These are phyloP conservation scores for Sebastes cheni DNA, from an alignment of 2,797 vertebrate species.

Conservation along the genomic window DNA sequence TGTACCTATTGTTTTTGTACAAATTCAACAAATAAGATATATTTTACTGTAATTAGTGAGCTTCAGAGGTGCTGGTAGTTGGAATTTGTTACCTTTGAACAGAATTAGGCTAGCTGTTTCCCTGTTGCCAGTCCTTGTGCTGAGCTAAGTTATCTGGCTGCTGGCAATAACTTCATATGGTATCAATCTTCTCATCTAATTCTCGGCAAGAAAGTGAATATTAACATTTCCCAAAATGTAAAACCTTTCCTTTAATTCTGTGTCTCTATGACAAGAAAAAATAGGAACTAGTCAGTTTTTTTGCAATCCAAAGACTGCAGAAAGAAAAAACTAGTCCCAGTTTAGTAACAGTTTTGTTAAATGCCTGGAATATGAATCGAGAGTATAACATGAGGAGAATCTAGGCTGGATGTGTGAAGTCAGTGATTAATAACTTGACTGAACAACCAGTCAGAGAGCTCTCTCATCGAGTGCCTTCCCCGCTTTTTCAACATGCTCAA, in stretches of 20 bases:
- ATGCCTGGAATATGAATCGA: not conserved
- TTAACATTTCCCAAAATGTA: no score
- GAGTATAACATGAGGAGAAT: not conserved
- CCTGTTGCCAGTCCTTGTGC: no score
- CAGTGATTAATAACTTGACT: constrained; percentile 1
- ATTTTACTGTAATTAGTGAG: no score
- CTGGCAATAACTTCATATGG: no score
- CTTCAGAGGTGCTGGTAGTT: no score
- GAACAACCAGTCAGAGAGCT: not conserved
- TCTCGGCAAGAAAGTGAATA: not conserved
- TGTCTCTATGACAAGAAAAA: not conserved
- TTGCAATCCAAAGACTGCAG: not conserved
- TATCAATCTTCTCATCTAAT: not conserved
- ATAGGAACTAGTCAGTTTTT: not conserved
- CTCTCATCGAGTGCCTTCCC: not conserved
- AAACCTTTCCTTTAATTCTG: not conserved
- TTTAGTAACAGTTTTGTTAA: not conserved
- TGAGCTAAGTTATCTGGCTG: no score
- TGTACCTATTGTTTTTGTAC: no score
- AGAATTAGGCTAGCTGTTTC: no score
- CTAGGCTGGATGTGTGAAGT: constrained; percentile 3
- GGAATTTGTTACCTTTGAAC: no score
- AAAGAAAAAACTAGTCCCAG: not conserved
- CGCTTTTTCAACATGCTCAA: not conserved
- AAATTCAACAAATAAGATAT: no score